These are phyloP conservation scores for Peromyscus polionotus DNA, from an alignment of 2,113 vertebrate species.

Conservation along the genomic window DNA sequence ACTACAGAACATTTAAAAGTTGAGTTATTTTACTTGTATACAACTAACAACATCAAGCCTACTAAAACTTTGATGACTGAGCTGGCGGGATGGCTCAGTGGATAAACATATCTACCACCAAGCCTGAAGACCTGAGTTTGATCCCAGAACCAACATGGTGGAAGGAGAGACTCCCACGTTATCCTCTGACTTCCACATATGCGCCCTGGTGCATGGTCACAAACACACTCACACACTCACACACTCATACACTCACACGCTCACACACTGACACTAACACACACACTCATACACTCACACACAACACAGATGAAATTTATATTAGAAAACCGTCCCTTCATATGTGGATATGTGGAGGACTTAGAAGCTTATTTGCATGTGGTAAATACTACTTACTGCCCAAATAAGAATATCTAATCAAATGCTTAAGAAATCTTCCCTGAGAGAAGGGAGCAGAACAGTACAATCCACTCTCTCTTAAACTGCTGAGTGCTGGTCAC, in stretches of 20 bases:
- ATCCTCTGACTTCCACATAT: neutral
- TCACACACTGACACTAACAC: neutral
- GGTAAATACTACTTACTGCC: neutral
- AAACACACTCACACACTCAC: neutral
- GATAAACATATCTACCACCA: neutral
- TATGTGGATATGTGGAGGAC: neutral
- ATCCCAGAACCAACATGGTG: neutral
- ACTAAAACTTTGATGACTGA: neutral
- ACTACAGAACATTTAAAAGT: neutral
- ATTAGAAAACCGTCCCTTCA: neutral
- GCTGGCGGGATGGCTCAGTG: neutral
- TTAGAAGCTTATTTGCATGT: neutral
- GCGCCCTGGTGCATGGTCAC: neutral
- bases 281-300: neutral
- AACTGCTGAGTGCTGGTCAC: neutral
- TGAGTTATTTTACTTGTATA: constrained; percentile 42
- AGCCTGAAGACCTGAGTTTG: neutral
- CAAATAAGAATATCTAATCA: neutral
- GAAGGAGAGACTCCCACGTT: neutral
- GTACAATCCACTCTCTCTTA: neutral
- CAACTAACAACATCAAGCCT: neutral
- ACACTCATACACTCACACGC: neutral
- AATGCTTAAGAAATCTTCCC: constrained; percentile 13
- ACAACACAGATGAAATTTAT: neutral
- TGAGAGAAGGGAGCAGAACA: neutral